A percentile compares a stretch with the other conserved stretches of the same genome.
Conservation (phyloP, 2,888 invertebrate genomes). For the Amitus sp. region DNA sequence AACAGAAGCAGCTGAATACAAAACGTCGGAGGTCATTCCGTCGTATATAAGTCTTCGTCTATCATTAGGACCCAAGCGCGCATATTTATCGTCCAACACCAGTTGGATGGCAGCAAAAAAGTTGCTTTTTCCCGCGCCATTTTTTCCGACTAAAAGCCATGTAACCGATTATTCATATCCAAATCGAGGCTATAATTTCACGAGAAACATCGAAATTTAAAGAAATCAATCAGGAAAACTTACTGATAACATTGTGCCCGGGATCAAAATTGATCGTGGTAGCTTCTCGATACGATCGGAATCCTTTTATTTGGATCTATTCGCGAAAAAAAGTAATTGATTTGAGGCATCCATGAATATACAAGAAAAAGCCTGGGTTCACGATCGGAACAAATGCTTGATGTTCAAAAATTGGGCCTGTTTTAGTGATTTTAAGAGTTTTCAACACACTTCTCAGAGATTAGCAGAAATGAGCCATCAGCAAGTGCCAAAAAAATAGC, state of each 20-base stretch:
- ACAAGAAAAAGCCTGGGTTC: too few species aligned
- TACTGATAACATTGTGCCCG: constrained; percentile 94
- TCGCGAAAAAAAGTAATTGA: too few species aligned
- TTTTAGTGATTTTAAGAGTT: too few species aligned
- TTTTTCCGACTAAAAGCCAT: constrained; percentile 99
- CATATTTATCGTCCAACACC: constrained; percentile 98
- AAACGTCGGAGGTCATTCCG: constrained; percentile 90
- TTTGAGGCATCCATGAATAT: too few species aligned
- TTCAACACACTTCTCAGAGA: too few species aligned
- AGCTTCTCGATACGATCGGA: constrained; percentile 98
- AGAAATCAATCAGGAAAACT: constrained; percentile 43
- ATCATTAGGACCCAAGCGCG: constrained; percentile 95
- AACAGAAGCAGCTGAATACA: constrained; percentile 96
- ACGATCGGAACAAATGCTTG: too few species aligned
- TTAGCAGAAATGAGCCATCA: too few species aligned
- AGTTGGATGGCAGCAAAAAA: constrained; percentile 99
- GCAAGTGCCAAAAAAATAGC: too few species aligned
- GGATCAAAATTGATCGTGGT: constrained; percentile 98
- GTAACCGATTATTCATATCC: too few species aligned
- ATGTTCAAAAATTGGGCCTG: too few species aligned
- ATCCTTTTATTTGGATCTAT: too few species aligned
- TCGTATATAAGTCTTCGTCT: constrained; percentile 95
- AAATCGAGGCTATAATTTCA: too few species aligned
- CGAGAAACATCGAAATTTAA: constrained; percentile 50
- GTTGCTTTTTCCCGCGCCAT: constrained; percentile 99